Base-by-base conservation (phyloP, 2,113 vertebrate genomes). In the Pelobates fuscus region DNA sequence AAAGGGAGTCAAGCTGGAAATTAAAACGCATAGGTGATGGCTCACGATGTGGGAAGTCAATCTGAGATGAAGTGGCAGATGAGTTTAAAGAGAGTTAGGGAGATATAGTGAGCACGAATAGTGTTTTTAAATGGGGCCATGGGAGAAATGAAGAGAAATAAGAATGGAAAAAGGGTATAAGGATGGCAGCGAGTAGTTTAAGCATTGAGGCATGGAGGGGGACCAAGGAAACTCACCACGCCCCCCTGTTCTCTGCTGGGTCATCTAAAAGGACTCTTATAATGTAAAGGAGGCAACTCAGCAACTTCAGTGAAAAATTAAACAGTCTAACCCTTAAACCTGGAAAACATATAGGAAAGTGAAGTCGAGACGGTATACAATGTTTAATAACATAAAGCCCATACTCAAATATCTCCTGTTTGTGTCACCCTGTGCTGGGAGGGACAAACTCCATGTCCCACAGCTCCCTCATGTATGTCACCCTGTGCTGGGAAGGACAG, bases 211-310 rank as follows among this genome's bases (percentile, higher is more conserved):
- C 44, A 49, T 49, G 15, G 15, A 17, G 44, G 44, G 11, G 15
- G 44, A 49, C 12, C 1, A 10, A 14, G 6, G 15, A 37, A 11
- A 69, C 89, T 92, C 86, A 93, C 92, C 92, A 93, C 64, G 88
- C 85, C 20, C 84, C 87, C 70, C 79, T 84, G 41, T 82, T 80
- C 57, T 89, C 88, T 59, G 83, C 86, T 0, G 91, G 92, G 80
- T 93, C 89, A 69, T 93, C 92, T 79, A 94, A 80, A 20, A 94
- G 82, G 54, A 94, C 92, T 80, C 92, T 82, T 78, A 92, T 81
- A n/a, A 94, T 93, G 82, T 93, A 94, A 30, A 94, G 91, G 77
- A 93, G 86, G 80, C 92, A 93, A 86, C 91, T 94, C 66, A 94
- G 84, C 78, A 94, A 86, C 85, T 94, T 93, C 24, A 94, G 84